Conservation (phyloP, 1,140 invertebrate species). For the Scaptomyza hsui region DNA sequence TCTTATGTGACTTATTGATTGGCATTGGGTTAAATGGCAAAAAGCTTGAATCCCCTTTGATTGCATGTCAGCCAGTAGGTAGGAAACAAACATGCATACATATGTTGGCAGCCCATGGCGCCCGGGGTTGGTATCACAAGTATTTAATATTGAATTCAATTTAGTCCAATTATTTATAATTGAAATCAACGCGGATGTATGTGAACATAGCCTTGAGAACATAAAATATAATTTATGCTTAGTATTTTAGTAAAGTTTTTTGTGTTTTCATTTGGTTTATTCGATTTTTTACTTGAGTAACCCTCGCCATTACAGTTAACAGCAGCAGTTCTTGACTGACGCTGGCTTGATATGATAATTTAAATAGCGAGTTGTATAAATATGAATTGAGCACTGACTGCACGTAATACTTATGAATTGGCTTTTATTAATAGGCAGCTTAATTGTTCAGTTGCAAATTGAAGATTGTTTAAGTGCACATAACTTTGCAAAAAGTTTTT, state of each 20-base stretch:
- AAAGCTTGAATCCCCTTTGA: constrained; percentile 53
- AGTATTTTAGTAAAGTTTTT: background rate
- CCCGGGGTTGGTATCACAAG: constrained; percentile 1
- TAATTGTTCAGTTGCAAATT: constrained; percentile 4
- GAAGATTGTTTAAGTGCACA: background rate
- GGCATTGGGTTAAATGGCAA: constrained; percentile 57
- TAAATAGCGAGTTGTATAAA: background rate
- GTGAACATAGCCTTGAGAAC: background rate
- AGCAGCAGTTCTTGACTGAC: constrained; percentile 5
- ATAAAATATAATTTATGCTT: too few relatives aligned
- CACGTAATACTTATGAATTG: background rate
- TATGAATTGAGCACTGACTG: background rate
- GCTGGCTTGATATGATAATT: constrained; percentile 9
- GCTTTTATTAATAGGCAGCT: constrained; percentile 16
- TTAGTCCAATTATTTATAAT: constrained; percentile 1
- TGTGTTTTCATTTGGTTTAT: background rate
- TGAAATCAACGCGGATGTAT: background rate
- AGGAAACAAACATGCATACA: too few relatives aligned
- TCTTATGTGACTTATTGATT: constrained; percentile 71
- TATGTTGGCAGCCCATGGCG: background rate
- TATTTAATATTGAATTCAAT: constrained; percentile 12
- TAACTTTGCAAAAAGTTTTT: background rate
- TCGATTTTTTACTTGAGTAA: background rate
- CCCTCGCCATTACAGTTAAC: background rate
- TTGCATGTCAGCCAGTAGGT: constrained; percentile 44